Base-by-base conservation (phyloP, 2,113 vertebrate species). In the Scolopax mira region DNA sequence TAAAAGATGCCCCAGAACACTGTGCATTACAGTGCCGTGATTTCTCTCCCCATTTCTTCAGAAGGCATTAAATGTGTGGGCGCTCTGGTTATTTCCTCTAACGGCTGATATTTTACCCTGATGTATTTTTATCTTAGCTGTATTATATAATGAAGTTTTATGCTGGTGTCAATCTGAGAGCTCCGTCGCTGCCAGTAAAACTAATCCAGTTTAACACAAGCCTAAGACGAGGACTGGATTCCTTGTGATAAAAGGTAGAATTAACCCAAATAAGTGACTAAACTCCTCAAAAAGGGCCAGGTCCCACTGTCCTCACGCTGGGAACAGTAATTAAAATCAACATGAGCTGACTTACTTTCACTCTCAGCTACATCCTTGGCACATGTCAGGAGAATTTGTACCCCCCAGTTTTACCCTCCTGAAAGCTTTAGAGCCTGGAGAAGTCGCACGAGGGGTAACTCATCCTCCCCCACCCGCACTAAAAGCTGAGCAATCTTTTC, bases 51-150 rank as follows among this genome's bases (percentile, higher is more conserved):
- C 13, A 0, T n/a, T 83, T 69, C 51, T 67, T 37, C 24, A 22
- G 72, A 39, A 12, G 5, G 39, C 81, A 80, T 73, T 80, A 72
- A 65, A 87, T 4, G 69, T 28, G 88, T 48, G 73, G 64, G 49
- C 5, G 17, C 69, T 80, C 9, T 14, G 22, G 48, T 89, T 81
- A 13, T 89, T 89, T 52, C 73, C 85, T 81, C 60, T 9, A n/a
- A 4, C 64, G 18, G 64, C 10, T 92, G 91, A 55, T 77, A 18
- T 89, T 84, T 80, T 6, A 51, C 79, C 60, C 74, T 8, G 82
- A 35, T 85, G 65, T 65, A 74, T 95, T 95, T 96, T 94, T 85
- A 62, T 90, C 93, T 78, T 48, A 8, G 70, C 89, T 58, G 41
- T 2, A 1, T 87, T 90, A 88, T 7, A 2, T 85, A 90, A 93